Percentiles rank a stretch among this genome's conserved stretches.
Evolutionary conservation across 2,113 vertebrate genomes (phyloP).

Genomic region (Cercopithecus mona): DNA sequence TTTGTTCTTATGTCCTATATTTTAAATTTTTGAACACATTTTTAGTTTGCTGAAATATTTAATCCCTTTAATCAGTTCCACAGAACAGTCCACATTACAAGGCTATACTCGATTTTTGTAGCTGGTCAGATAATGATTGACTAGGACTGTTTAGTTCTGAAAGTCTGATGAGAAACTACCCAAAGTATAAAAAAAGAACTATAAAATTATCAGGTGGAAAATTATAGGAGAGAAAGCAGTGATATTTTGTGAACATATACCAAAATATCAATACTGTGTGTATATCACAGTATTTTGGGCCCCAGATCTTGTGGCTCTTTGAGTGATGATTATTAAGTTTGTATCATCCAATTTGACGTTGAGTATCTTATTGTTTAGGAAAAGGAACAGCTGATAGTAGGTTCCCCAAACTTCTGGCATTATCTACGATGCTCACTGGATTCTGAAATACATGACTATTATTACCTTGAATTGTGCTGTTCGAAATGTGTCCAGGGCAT

Average conservation of each 20-base stretch:
- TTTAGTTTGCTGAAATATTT: constrained; percentile 34
- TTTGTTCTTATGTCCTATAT: neutral
- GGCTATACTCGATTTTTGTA: neutral
- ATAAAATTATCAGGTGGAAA: neutral
- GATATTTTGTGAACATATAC: neutral
- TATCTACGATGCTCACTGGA: neutral
- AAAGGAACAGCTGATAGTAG: neutral
- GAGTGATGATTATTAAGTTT: neutral
- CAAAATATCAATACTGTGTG: neutral
- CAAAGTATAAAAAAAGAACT: neutral
- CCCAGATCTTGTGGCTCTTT: neutral
- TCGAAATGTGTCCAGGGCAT: neutral
- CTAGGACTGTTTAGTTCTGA: neutral
- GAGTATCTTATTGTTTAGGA: neutral
- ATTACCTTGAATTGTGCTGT: neutral
- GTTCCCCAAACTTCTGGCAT: neutral
- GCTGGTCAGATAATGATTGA: neutral
- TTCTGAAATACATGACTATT: neutral
- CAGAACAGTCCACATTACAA: neutral
- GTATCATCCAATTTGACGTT: neutral
- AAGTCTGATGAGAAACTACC: neutral
- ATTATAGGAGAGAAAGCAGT: neutral
- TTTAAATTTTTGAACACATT: neutral
- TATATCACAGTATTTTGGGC: neutral
- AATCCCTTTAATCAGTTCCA: neutral